Evolutionary conservation across 1,140 invertebrate species (phyloP), one percentile per base, ranked within the genome.

Genomic region (Aphaenogaster ashmeadi): DNA sequence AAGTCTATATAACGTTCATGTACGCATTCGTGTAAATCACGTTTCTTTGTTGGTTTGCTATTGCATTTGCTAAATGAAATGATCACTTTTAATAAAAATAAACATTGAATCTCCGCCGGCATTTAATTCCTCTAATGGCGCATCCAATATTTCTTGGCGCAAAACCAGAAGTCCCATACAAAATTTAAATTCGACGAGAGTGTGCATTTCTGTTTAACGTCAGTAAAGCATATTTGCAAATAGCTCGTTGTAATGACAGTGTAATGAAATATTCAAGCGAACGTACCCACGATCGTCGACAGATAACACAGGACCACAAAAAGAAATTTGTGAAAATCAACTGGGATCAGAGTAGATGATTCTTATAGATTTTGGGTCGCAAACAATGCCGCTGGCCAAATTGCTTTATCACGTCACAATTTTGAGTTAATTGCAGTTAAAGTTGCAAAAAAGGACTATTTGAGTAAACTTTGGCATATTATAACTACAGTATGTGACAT

Each of bases 51-150:
- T 2, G 5, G 13, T 21, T 41, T 21, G 38, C 1, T 27, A 21
- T 33, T 27, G 56, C 8, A 44, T 41, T 77, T 60, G 4, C 15
- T 62, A 44, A 78, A 78, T 78, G 8, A 62, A 77, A 77, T 33
- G 4, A 33, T 18, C 7, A 27, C n/a, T 44, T 77, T 60, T 9
- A 27, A 75, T 75, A 58, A 77, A 58, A 18, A 58, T 44, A 77
- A 77, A 54, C 13, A 5, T 74, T 36, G 18, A 27, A 60, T 77
- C 8, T 58, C 7, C 33, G 36, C 3, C 15, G 38, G 21, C 3
- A 44, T 58, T 41, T 27, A 58, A 77, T 33, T 77, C 8, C 9
- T 77, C n/a, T n/a, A 77, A 21, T 38, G 54, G 13, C 15, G 3
- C 38, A 11, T 44, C 44, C 54, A 44, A 77, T 75, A 58, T 33